These are phyloP conservation scores for Dyspetes luteomarginatus DNA, from an alignment of 2,888 invertebrate genomes.

Conservation along the genomic window DNA sequence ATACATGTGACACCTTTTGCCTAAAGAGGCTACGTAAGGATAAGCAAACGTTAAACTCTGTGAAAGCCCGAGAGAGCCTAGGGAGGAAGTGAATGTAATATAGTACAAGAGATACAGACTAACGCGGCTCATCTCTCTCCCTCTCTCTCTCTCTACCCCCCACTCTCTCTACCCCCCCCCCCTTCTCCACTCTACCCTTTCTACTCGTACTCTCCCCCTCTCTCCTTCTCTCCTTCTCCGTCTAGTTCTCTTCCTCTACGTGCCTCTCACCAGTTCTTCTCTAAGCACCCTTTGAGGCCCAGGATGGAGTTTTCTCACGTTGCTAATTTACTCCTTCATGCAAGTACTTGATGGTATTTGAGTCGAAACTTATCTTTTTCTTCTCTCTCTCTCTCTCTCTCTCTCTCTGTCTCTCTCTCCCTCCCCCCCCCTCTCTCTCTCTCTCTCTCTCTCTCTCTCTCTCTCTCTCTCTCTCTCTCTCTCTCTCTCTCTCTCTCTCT, in stretches of 20 bases:
- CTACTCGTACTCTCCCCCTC: constrained; percentile 5
- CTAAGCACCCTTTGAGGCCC: constrained; percentile 16
- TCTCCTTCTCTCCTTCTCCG: not conserved
- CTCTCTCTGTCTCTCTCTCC: too few relatives aligned
- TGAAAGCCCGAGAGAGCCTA: constrained; percentile 13
- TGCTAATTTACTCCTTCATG: constrained; percentile 35
- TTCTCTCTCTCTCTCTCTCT: too few relatives aligned
- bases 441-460: too few relatives aligned
- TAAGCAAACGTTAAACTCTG: constrained; percentile 33
- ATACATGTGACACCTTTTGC: not conserved
- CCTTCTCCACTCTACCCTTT: too few relatives aligned
- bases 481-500: too few relatives aligned
- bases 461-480: too few relatives aligned
- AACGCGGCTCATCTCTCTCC: not conserved
- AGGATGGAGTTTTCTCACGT: constrained; percentile 44
- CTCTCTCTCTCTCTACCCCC: not conserved
- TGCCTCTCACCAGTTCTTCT: not conserved
- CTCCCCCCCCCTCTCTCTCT: too few relatives aligned
- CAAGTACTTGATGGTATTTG: constrained; percentile 1
- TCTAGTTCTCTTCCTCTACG: constrained; percentile 11
- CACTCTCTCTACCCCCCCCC: constrained; percentile 1
- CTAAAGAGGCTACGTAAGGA: constrained; percentile 8
- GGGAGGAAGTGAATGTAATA: constrained; percentile 34
- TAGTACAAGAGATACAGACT: constrained; percentile 23
- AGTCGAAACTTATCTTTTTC: constrained; percentile 40